Percentiles rank a stretch among this genome's conserved stretches.
Evolutionary conservation across 2,888 invertebrate species (phyloP).

Genomic region (Rhagonycha fulva): DNA sequence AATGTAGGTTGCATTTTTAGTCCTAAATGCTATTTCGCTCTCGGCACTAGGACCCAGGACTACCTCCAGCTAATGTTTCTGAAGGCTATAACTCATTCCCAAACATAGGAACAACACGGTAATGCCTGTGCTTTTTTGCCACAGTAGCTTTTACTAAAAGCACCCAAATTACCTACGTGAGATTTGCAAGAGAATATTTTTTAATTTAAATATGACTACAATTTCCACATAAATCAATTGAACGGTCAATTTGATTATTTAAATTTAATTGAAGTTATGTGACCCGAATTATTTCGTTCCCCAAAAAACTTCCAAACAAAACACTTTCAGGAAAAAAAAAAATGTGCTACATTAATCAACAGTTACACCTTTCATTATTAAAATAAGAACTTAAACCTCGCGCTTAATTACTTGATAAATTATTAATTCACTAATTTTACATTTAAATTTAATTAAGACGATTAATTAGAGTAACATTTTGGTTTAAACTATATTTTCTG

Average conservation of each 20-base stretch:
- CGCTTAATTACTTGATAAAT: neutral
- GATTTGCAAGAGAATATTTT: constrained; percentile 29
- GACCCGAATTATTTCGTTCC: neutral
- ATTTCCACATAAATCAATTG: constrained; percentile 19
- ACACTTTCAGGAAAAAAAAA: neutral
- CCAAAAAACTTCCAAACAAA: neutral
- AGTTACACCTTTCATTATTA: neutral
- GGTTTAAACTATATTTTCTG: neutral
- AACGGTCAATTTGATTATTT: constrained; percentile 10
- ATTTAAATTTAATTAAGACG: neutral
- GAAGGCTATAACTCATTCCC: constrained; percentile 53
- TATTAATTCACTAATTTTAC: neutral
- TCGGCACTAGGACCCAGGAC: constrained; percentile 20
- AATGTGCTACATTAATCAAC: neutral
- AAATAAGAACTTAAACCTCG: neutral
- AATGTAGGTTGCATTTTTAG: constrained; percentile 17
- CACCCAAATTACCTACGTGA: constrained; percentile 28
- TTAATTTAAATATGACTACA: constrained; percentile 20
- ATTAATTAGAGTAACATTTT: neutral
- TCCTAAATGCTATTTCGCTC: constrained; percentile 17
- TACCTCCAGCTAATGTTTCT: constrained; percentile 49
- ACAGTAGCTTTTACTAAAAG: constrained; percentile 39
- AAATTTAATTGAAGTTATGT: neutral
- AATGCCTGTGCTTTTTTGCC: constrained; percentile 44
- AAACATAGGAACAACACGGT: constrained; percentile 43